These are phyloP conservation scores for Leptodactylus fallax DNA, from an alignment of 2,797 vertebrate species.

Conservation along the genomic window DNA sequence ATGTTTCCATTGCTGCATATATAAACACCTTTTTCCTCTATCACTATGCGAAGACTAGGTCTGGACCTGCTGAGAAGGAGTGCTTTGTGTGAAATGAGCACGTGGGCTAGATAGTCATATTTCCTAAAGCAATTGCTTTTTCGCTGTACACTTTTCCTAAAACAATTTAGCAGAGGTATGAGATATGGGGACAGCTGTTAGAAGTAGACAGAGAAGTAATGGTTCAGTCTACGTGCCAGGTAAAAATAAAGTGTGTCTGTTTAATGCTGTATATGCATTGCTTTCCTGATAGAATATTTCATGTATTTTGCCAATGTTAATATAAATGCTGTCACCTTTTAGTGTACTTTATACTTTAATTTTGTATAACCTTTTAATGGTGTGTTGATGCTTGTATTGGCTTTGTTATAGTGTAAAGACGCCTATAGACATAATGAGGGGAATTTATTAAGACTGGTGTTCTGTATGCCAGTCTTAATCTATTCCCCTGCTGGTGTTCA, in stretches of 20 bases:
- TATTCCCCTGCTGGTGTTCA: too few species aligned
- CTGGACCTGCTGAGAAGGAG: constrained; percentile 45
- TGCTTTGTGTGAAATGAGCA: constrained; percentile 36
- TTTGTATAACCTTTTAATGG: too few species aligned
- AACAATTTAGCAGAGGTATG: constrained; percentile 36
- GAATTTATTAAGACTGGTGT: too few species aligned
- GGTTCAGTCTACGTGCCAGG: not conserved
- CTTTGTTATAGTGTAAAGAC: too few species aligned
- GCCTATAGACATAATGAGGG: too few species aligned
- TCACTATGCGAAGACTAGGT: constrained; percentile 77
- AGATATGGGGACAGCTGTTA: constrained; percentile 30
- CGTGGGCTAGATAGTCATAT: constrained; percentile 26
- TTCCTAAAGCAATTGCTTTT: constrained; percentile 32
- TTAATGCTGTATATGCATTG: not conserved
- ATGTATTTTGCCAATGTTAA: not conserved
- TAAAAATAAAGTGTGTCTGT: not conserved
- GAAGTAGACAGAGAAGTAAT: not conserved
- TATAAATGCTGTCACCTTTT: not conserved
- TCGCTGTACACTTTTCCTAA: constrained; percentile 5
- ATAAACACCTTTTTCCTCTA: constrained; percentile 85
- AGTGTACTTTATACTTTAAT: too few species aligned
- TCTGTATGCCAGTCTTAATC: too few species aligned
- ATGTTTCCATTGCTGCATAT: constrained; percentile 82
- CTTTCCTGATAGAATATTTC: not conserved
- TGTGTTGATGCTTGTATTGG: too few species aligned